Evolutionary conservation across 2,113 vertebrate species (phyloP).

Genomic region (Camelus dromedarius): DNA sequence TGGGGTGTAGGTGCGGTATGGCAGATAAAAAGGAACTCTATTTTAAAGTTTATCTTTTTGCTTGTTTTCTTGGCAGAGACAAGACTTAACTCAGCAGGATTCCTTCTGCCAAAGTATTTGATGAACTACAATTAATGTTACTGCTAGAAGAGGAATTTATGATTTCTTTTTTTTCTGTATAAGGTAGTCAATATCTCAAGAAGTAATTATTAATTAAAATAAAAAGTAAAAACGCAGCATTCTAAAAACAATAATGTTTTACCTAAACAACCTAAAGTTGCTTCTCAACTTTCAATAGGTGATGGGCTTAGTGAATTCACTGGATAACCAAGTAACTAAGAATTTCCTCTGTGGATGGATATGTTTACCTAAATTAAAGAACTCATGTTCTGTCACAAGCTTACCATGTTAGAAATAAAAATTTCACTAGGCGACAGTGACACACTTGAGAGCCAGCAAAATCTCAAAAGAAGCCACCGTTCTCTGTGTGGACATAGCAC

Average conservation of each 20-base stretch:
- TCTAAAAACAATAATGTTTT: slow-evolving; percentile 63
- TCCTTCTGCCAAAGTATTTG: neutral
- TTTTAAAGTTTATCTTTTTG: slow-evolving; percentile 50
- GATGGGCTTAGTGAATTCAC: slow-evolving; percentile 43
- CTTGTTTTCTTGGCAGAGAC: slow-evolving; percentile 8
- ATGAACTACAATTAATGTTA: slow-evolving; percentile 56
- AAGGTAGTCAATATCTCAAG: neutral
- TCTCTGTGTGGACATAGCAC: slow-evolving; percentile 87
- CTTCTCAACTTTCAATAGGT: slow-evolving; percentile 57
- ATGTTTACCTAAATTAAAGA: slow-evolving; percentile 55
- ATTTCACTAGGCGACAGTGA: slow-evolving; percentile 81
- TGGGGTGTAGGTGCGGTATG: neutral
- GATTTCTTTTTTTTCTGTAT: neutral
- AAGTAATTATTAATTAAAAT: slow-evolving; percentile 50
- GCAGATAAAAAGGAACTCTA: slow-evolving; percentile 22
- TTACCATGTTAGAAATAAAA: slow-evolving; percentile 70
- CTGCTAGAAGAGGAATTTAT: slow-evolving; percentile 21
- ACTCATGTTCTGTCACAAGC: slow-evolving; percentile 5
- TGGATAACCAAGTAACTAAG: slow-evolving; percentile 28
- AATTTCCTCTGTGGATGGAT: slow-evolving; percentile 33
- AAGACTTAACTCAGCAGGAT: slow-evolving; percentile 51
- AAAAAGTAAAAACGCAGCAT: neutral
- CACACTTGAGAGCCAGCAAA: slow-evolving; percentile 81
- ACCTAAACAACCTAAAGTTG: slow-evolving; percentile 17
- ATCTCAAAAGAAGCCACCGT: slow-evolving; percentile 79